A percentile compares a stretch with the other conserved stretches of the same genome.
phyloP scores from a whole-genome alignment of 2,888 invertebrate species.

The Drosophila maculinotata region DNA sequence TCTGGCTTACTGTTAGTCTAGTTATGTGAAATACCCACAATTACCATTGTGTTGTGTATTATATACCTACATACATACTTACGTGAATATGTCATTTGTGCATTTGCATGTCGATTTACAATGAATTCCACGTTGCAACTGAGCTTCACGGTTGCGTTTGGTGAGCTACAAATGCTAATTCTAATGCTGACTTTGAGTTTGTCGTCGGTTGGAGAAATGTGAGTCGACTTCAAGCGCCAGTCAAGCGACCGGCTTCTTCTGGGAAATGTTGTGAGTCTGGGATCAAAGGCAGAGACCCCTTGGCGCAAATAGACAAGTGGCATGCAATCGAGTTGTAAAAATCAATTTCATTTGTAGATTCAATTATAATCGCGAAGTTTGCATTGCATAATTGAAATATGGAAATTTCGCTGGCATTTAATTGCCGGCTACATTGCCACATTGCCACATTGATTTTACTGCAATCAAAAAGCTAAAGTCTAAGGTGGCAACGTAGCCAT shows the following conservation, averaged over 20 bases:
- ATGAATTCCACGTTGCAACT: slow-evolving; percentile 46
- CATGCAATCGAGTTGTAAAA: slow-evolving; percentile 29
- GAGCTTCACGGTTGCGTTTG: slow-evolving; percentile 22
- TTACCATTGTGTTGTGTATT: slow-evolving; percentile 53
- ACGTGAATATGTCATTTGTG: slow-evolving; percentile 75
- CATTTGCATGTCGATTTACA: slow-evolving; percentile 74
- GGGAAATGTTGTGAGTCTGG: slow-evolving; percentile 17
- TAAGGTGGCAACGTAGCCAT: slow-evolving; percentile 73
- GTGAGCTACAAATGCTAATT: slow-evolving; percentile 35
- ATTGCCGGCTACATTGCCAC: slow-evolving; percentile 46
- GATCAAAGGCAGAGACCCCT: slow-evolving; percentile 40
- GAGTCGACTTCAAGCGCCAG: slow-evolving; percentile 48
- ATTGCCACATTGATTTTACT: slow-evolving; percentile 61
- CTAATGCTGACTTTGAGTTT: slow-evolving; percentile 14
- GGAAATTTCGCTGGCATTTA: slow-evolving; percentile 64
- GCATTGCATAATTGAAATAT: slow-evolving; percentile 71
- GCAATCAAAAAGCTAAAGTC: slow-evolving; percentile 42
- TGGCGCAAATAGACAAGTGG: slow-evolving; percentile 28
- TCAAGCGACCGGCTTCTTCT: slow-evolving; percentile 48
- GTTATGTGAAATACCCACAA: slow-evolving; percentile 40
- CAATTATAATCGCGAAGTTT: slow-evolving; percentile 42
- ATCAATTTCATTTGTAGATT: slow-evolving; percentile 43
- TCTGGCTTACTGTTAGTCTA: background rate
- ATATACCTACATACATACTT: too few relatives aligned
- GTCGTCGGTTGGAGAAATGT: slow-evolving; percentile 41